A percentile compares a stretch with the other conserved stretches of the same genome.
These are phyloP conservation scores for Iselma pallidipennis DNA, from an alignment of 2,888 invertebrate species.

Conservation along the genomic window DNA sequence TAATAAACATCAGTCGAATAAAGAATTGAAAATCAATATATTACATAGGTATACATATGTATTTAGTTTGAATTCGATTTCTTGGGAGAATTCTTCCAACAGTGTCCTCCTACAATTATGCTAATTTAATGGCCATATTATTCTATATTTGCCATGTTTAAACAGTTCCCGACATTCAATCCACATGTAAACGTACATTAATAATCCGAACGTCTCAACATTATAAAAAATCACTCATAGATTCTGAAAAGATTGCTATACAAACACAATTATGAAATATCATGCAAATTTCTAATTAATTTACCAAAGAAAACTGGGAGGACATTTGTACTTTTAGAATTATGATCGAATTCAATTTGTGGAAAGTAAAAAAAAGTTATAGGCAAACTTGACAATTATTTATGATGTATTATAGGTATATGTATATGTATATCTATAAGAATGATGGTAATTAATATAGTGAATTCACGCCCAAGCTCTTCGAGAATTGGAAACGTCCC, in stretches of 20 bases:
- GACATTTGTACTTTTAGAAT: conserved; percentile 8
- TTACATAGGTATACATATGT: too few species aligned
- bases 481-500: conserved; percentile 7
- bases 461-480: not conserved
- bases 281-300: not conserved
- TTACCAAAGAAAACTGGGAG: not conserved
- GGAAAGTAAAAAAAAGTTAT: too few species aligned
- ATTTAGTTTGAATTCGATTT: not conserved
- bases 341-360: too few species aligned
- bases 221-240: not conserved
- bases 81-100: not conserved
- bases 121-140: not conserved
- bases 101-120: not conserved
- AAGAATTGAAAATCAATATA: too few species aligned
- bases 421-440: conserved; percentile 4
- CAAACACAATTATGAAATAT: not conserved
- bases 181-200: not conserved
- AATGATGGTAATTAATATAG: conserved; percentile 7
- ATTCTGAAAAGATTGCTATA: not conserved
- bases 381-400: not conserved
- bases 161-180: not conserved
- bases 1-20: too few species aligned
- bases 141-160: not conserved
- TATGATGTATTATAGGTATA: not conserved
- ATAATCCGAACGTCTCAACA: not conserved